Conservation (phyloP, 2,888 invertebrate species). For the Metalampra italica region DNA sequence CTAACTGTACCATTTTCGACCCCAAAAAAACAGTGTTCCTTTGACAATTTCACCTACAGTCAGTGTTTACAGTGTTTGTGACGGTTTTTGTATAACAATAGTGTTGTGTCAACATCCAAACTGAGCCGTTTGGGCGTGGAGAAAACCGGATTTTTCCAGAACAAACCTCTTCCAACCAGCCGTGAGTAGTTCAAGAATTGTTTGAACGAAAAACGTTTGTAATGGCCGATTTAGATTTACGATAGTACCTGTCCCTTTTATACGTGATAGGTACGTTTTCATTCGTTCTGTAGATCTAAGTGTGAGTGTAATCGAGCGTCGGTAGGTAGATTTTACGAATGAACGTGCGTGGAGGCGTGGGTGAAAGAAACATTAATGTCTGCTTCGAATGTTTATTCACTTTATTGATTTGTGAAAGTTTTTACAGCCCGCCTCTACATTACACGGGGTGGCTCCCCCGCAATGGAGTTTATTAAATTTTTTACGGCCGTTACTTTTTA, state of each 20-base stretch:
- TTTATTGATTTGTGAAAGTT: slow-evolving; percentile 54
- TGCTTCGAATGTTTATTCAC: slow-evolving; percentile 41
- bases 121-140: neutral
- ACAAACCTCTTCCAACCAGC: slow-evolving; percentile 34
- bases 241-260: slow-evolving; percentile 5
- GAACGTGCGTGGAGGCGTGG: slow-evolving; percentile 17
- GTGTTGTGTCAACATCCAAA: neutral
- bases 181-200: slow-evolving; percentile 47
- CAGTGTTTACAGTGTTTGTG: slow-evolving; percentile 26
- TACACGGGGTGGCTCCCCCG: neutral
- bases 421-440: slow-evolving; percentile 15
- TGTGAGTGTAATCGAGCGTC: slow-evolving; percentile 17
- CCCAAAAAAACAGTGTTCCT: slow-evolving; percentile 9
- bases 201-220: slow-evolving; percentile 14
- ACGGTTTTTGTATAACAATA: slow-evolving; percentile 27
- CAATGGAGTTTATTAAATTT: neutral
- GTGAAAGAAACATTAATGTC: slow-evolving; percentile 40
- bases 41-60: neutral
- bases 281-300: slow-evolving; percentile 13
- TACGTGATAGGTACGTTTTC: too few species aligned
- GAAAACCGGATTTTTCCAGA: slow-evolving; percentile 50
- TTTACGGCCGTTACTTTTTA: neutral
- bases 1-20: slow-evolving; percentile 11
- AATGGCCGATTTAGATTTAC: slow-evolving; percentile 13
- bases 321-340: neutral